Base-by-base conservation (phyloP, 30 jellyfish, hydroid and myxozoan genomes). In the Haliclystus octoradiatus region DNA sequence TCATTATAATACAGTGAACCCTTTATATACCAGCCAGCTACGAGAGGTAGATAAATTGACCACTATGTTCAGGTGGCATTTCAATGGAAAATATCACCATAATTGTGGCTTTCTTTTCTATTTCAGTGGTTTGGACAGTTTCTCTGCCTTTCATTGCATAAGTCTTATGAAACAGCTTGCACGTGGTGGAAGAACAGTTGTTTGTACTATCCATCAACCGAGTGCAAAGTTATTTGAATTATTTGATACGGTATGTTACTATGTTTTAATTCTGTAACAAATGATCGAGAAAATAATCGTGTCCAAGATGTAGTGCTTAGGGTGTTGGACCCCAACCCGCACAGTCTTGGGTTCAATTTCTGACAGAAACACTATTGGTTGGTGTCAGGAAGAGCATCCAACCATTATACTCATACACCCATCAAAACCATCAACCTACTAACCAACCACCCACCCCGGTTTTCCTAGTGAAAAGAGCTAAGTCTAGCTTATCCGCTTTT, bases 171-270 rank as follows among this genome's bases (percentile, higher is more conserved):
- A 78, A 46, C 35, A 74, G 30, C 65, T 90, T 26, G 99, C 95
- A 25, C 73, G 75, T 72, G 94, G 95, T 66, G 99, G 99, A 23
- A 32, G 95, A 33, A 90, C 95, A 2, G 88, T 90, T 62, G 49
- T 84, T 32, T 90, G 99, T 63, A 81, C 99, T 26, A 83, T 90
- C 49, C 99, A 90, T 50, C 99, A 90, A 47, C 99, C 99, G 0
- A 90, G 99, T 83, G 95, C 99, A 0, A 82, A 78, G 61, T 78
- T 90, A 52, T 82, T 90, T 68, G 95, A 81, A 57, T 65, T 76
- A 81, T 90, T 90, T 69, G 99, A 90, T 65, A 76, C 81, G 86
- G 99, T 91, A 78, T 32, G 35, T 5, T 49, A 5, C 24, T 23
- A 23, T 30, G 47, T 3, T 2, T 63, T 31, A 9, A 24, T 9